phyloP scores from a whole-genome alignment of 1,140 invertebrate genomes.

The Grapholita molesta region DNA sequence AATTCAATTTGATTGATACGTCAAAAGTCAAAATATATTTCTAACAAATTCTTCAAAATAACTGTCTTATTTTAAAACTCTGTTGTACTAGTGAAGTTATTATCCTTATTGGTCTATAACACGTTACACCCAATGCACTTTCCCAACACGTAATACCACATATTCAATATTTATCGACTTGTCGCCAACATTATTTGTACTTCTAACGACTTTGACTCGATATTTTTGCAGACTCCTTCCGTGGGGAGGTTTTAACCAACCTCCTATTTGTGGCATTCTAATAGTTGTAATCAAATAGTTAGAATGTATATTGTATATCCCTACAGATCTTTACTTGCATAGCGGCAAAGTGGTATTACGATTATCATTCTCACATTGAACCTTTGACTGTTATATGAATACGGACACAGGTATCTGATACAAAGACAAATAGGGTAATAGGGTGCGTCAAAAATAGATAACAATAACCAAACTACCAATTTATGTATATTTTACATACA shows the following conservation, averaged over 20 bases:
- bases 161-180: conserved; percentile 7
- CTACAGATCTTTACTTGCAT: no score
- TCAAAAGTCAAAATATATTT: neutral
- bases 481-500: no score
- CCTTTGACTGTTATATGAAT: no score
- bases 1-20: neutral
- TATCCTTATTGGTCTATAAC: neutral
- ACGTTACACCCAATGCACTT: neutral
- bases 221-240: neutral
- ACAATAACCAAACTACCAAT: no score
- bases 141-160: neutral
- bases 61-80: no score
- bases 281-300: no score
- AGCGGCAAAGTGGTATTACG: no score
- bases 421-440: no score
- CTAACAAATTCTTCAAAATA: neutral
- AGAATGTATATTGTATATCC: no score
- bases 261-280: neutral
- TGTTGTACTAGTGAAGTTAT: neutral
- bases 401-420: no score
- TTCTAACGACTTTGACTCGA: neutral
- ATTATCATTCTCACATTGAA: no score
- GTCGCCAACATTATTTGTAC: neutral
- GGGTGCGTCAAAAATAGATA: no score
- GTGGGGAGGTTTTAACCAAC: neutral